Evolutionary conservation across 1,140 invertebrate species (phyloP), one percentile per base, ranked within the genome.

Genomic region (Musca domestica): DNA sequence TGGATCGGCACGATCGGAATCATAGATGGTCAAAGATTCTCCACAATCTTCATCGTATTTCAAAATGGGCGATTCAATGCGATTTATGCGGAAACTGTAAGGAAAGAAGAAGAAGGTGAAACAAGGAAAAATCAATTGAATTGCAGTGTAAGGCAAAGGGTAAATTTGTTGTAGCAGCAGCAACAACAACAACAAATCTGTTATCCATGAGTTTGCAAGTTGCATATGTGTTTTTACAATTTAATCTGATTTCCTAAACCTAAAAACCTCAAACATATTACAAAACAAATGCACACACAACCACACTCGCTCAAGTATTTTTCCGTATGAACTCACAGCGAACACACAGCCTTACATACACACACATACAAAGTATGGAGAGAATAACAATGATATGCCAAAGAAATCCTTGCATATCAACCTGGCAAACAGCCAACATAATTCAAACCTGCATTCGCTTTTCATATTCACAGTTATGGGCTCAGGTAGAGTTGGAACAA

Each of bases 11-110:
- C 91, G 89, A 17, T 90, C 87, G 0, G 92, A 88, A 71, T 95
- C 93, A 79, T 95, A 95, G 1, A 96, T 85, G 0, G 93, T 95
- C 12, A 96, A 81, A 3, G 92, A 94, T 74, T 96, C 93, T 0
- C 91, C 93, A 72, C 93, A 96, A 71, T 95, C 94, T 0, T 92
- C 92, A 34, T 92, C 92, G 76, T 90, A 93, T 0, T 89, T 88
- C n/a, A 88, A 85, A 51, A 95, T 93, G 0, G 93, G 92, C 0
- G 93, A 93, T 75, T 95, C 92, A 64, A 95, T 95, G 9, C 92
- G 87, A 73, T 94, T 94, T 65, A 95, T 94, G 4, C 93, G 88
- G 74, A 95, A 95, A 75, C 92, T 94, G 72, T n/a, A 69, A 63
- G 51, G 48, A 64, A 34, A 66, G n/a, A 17, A 67, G 20, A 52